Evolutionary conservation across 2,888 invertebrate genomes (phyloP).

Genomic region (Caenorhabditis virilis): DNA sequence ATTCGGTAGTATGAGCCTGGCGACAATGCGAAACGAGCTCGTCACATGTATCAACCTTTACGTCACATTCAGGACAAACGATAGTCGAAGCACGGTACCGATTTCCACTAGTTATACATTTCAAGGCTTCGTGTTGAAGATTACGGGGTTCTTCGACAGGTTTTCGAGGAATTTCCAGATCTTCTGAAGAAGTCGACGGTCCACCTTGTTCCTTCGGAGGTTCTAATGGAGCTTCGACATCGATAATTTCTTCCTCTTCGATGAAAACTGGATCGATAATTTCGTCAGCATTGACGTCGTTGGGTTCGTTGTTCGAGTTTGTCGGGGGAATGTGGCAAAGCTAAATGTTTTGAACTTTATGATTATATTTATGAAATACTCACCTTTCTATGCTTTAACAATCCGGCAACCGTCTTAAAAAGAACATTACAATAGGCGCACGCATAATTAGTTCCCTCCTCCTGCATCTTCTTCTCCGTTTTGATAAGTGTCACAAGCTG

Average conservation of each 20-base stretch:
- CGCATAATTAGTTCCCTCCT: background rate
- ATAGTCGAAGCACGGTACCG: constrained; percentile 14
- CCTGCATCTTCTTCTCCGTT: constrained; percentile 13
- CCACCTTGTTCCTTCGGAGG: background rate
- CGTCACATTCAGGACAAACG: constrained; percentile 18
- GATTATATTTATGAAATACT: background rate
- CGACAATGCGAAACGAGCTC: constrained; percentile 17
- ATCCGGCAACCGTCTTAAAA: constrained; percentile 4
- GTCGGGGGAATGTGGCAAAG: too few relatives aligned
- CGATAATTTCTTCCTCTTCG: constrained; percentile 13
- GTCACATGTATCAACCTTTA: constrained; percentile 7
- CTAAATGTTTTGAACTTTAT: too few relatives aligned
- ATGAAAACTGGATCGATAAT: constrained; percentile 8
- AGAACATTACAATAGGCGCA: constrained; percentile 9
- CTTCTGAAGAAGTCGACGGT: too few relatives aligned
- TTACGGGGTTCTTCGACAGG: too few relatives aligned
- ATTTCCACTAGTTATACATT: too few relatives aligned
- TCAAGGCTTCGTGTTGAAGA: too few relatives aligned
- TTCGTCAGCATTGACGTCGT: too few relatives aligned
- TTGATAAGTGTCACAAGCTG: constrained; percentile 11
- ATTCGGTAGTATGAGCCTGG: constrained; percentile 7
- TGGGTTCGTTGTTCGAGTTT: too few relatives aligned
- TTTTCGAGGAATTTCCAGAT: too few relatives aligned
- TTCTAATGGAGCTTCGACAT: background rate
- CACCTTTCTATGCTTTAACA: constrained; percentile 21